Evolutionary conservation across 2,888 invertebrate genomes (phyloP).

Genomic region (Trachelus stipa): DNA sequence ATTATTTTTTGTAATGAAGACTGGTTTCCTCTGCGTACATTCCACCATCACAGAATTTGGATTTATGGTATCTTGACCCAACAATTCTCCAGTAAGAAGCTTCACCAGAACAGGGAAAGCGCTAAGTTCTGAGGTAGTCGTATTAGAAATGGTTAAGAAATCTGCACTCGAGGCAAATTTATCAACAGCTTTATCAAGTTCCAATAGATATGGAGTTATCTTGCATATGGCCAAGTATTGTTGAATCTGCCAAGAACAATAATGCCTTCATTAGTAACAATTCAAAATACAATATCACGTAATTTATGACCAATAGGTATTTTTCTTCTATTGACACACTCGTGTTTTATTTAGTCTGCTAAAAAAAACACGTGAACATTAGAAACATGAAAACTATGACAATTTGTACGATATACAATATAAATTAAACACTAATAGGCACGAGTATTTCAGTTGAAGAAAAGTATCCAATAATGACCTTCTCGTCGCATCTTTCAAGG

Average conservation of each 20-base stretch:
- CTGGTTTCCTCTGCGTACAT: constrained; percentile 47
- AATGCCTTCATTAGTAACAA: background rate
- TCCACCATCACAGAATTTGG: constrained; percentile 40
- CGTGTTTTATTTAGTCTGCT: background rate
- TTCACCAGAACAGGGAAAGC: constrained; percentile 41
- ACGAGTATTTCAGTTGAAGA: too few relatives aligned
- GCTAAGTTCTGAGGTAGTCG: constrained; percentile 27
- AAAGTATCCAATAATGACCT: constrained; percentile 31
- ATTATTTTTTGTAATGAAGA: constrained; percentile 51
- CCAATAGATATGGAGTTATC: constrained; percentile 41
- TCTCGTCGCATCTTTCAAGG: constrained; percentile 47
- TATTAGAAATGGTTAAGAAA: constrained; percentile 32
- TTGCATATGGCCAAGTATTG: constrained; percentile 48
- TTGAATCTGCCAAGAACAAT: constrained; percentile 42
- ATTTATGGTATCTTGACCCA: constrained; percentile 41
- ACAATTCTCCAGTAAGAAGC: constrained; percentile 52
- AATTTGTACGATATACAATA: too few relatives aligned
- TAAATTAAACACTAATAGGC: too few relatives aligned
- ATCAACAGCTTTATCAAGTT: constrained; percentile 43
- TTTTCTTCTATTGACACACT: background rate
- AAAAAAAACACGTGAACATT: too few relatives aligned
- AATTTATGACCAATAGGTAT: background rate
- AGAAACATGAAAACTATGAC: too few relatives aligned
- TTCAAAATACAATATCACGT: background rate
- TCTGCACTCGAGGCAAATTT: constrained; percentile 38